Conservation (phyloP, 2,888 invertebrate species). For the Pteria penguin region DNA sequence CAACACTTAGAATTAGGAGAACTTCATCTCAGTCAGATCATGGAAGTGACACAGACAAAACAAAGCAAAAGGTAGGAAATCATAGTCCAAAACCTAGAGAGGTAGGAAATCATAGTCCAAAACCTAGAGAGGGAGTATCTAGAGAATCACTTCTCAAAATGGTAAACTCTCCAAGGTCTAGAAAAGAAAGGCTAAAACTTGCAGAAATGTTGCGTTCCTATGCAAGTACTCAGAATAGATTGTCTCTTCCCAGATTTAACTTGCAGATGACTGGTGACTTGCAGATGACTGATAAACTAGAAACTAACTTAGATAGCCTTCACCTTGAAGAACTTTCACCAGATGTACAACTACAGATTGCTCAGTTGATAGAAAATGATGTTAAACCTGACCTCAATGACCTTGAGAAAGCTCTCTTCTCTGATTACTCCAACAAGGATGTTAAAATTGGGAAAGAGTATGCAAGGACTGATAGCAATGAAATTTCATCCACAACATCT, state of each 20-base stretch:
- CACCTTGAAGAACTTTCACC: constrained; percentile 62
- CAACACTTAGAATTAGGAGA: no score
- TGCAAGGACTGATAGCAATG: neutral
- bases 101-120: no score
- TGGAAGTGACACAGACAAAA: neutral
- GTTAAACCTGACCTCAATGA: constrained; percentile 58
- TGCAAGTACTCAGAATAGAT: constrained; percentile 55
- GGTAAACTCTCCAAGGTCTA: constrained; percentile 72
- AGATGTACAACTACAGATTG: constrained; percentile 66
- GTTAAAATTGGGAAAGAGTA: neutral
- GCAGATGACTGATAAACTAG: constrained; percentile 56
- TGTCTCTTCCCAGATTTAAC: constrained; percentile 61
- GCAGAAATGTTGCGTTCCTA: constrained; percentile 65
- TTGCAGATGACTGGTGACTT: constrained; percentile 61
- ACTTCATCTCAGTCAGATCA: neutral
- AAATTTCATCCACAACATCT: neutral
- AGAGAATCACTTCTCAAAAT: constrained; percentile 61
- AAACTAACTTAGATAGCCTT: constrained; percentile 45
- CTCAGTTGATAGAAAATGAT: constrained; percentile 67
- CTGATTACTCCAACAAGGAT: neutral
- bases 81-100: neutral
- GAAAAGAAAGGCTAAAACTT: constrained; percentile 64
- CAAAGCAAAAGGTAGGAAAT: neutral
- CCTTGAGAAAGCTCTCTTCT: constrained; percentile 42
- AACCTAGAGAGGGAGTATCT: constrained; percentile 10